Base-by-base conservation (phyloP, 2,888 invertebrate genomes). In the Arrhopalites spinosus region DNA sequence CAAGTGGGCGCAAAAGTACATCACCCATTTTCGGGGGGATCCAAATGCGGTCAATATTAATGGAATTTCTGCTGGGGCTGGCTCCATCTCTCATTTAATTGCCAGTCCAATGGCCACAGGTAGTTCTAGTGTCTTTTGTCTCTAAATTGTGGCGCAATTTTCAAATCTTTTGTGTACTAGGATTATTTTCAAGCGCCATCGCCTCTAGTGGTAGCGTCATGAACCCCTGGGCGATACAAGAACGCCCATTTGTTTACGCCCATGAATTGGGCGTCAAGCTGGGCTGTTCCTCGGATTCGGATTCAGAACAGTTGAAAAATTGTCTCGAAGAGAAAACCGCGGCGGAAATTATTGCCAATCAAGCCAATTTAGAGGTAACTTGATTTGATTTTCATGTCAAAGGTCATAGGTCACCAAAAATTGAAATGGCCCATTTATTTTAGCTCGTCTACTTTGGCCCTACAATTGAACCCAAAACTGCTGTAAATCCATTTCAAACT, bases 151-250 rank as follows among this genome's bases (percentile, higher is more conserved):
- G 5, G 36, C 36, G 11, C 36, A 36, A 36, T 11, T 7, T 11
- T 7, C 36, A 36, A 36, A 36, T 11, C 3, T 36, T 36, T 36
- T 36, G 36, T 36, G 36, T 11, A 36, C 36, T 36, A 81, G 81
- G 79, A 25, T 69, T 81, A 8, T 79, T 81, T 45, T 77, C 78
- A 29, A 74, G 76, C 17, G 81, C 76, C 0, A 78, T 81, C 23
- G 73, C 77, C 0, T 75, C 77, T 61, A 77, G 77, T 61, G 81
- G 78, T 2, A 75, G 78, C 2, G 75, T 64, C 53, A 20, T 81
- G 20, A 79, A 79, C 43, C 74, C 76, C 23, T 79, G 81, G 81
- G 78, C 71, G 1, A 75, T 76, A 15, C 73, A 67, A 17, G 70
- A 77, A 71, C 27, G 76, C 25, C 79, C 79, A 13, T 77, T 75